Conservation (phyloP, 2,113 vertebrate species). For the Solenodon paradoxus region DNA sequence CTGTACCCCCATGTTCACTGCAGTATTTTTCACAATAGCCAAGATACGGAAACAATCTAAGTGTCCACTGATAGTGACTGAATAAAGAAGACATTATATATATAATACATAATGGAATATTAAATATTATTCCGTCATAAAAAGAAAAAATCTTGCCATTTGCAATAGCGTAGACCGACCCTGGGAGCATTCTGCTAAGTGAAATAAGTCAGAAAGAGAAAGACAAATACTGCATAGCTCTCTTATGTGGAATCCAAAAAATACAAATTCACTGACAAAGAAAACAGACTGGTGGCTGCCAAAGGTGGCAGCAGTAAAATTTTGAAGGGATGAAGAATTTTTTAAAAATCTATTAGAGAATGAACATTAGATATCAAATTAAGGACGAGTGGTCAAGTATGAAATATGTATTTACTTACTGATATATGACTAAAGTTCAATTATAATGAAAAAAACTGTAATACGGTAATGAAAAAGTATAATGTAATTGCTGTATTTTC, state of each 20-base stretch:
- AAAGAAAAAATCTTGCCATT: background rate
- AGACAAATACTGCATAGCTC: background rate
- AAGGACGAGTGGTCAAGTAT: background rate
- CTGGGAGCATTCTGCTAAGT: background rate
- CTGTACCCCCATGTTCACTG: background rate
- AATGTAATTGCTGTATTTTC: background rate
- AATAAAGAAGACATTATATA: no score
- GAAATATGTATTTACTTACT: background rate
- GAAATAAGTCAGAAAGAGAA: background rate
- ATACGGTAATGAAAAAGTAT: no score
- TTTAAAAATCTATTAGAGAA: background rate
- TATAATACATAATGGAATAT: no score
- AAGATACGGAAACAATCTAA: background rate
- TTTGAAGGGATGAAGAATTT: background rate
- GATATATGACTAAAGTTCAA: background rate
- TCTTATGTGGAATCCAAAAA: background rate
- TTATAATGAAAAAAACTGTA: background rate
- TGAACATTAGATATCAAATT: background rate
- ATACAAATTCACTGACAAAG: background rate
- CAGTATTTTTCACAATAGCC: background rate
- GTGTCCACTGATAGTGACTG: background rate
- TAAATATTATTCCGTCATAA: background rate
- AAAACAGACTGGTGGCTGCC: background rate
- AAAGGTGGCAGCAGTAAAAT: background rate
- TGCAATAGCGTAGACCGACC: background rate